Evolutionary conservation across 2,797 vertebrate genomes (phyloP).

Genomic region (Schizothorax lantsangensis): DNA sequence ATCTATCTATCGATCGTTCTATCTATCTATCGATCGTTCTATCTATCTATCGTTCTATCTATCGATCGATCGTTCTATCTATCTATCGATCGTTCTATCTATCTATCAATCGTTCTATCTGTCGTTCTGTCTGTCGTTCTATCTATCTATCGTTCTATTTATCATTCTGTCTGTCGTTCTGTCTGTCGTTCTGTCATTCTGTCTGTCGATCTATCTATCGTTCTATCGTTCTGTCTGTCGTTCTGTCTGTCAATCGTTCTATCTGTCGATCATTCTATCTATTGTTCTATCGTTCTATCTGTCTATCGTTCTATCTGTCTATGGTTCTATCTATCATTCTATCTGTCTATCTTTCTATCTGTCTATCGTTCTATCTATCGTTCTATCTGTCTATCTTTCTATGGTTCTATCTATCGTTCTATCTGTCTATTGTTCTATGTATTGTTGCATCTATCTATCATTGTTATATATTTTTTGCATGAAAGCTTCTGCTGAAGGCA

Average conservation of each 20-base stretch:
- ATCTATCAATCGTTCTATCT: too few species aligned
- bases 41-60: neutral
- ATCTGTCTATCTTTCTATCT: neutral
- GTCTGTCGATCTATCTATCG: neutral
- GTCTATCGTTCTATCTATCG: neutral
- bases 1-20: neutral
- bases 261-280: neutral
- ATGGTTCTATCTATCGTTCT: too few species aligned
- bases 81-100: neutral
- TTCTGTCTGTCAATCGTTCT: neutral
- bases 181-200: neutral
- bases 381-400: too few species aligned
- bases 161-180: neutral
- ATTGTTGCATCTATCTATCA: neutral
- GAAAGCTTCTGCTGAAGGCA: neutral
- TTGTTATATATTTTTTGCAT: neutral
- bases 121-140: too few species aligned
- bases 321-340: neutral
- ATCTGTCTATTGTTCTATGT: neutral
- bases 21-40: neutral
- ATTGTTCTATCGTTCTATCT: neutral
- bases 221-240: rapidly evolving
- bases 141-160: neutral
- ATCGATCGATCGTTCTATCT: too few species aligned
- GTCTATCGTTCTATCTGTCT: neutral